Conservation (phyloP, 2,797 vertebrate species). For the Alectoris magna region DNA sequence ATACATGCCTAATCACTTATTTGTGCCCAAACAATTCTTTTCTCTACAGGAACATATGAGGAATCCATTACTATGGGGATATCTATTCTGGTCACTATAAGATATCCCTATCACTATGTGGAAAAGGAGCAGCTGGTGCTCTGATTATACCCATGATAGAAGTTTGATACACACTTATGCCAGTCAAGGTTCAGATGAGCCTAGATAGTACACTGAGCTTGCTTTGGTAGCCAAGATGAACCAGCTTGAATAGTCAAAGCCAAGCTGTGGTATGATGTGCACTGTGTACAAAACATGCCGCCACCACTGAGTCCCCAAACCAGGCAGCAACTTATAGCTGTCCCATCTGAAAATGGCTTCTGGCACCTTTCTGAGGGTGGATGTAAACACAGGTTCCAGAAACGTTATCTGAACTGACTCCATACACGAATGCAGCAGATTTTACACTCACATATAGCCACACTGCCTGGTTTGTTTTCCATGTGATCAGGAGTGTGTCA, state of each 20-base stretch:
- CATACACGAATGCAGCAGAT: fast-evolving
- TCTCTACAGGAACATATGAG: neutral
- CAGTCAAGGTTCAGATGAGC: neutral
- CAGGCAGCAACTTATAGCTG: neutral
- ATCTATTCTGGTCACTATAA: neutral
- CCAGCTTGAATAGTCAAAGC: neutral
- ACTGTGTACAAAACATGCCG: neutral
- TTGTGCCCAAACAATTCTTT: neutral
- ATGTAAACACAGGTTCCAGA: neutral
- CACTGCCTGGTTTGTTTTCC: neutral
- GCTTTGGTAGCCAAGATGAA: neutral
- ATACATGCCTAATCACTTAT: neutral
- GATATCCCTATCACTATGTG: neutral
- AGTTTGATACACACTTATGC: neutral
- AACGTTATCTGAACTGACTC: neutral
- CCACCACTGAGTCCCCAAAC: neutral
- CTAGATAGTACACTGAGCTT: neutral
- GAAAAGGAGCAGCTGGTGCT: neutral
- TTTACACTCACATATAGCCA: neutral
- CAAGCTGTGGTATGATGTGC: neutral
- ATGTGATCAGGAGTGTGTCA: fast-evolving
- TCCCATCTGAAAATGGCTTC: neutral
- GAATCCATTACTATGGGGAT: neutral
- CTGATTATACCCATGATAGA: neutral
- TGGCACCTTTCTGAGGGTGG: too few relatives aligned